Percentiles rank a stretch among this genome's conserved stretches.
These are phyloP conservation scores for Xerus rutilus DNA, from an alignment of 2,797 vertebrate species.

Conservation along the genomic window DNA sequence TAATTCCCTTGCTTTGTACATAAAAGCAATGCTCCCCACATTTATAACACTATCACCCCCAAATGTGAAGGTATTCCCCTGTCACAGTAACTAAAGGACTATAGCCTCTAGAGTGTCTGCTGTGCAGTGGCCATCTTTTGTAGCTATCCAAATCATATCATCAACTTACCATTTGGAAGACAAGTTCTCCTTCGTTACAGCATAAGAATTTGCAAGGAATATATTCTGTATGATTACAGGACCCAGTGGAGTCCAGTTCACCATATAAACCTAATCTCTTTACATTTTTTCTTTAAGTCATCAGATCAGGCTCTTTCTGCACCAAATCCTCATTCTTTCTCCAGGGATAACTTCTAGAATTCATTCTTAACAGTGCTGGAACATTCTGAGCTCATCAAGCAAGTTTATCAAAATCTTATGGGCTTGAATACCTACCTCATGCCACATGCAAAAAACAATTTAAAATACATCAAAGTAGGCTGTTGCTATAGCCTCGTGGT, in stretches of 20 bases:
- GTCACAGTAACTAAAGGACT: background rate
- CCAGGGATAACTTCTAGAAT: background rate
- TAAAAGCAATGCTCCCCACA: no score
- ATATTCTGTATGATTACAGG: background rate
- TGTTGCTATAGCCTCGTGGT: no score
- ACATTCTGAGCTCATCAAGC: background rate
- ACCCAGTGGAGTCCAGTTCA: background rate
- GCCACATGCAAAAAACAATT: background rate
- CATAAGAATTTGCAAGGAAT: background rate
- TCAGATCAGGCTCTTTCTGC: background rate
- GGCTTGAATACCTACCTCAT: background rate
- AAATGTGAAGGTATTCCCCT: background rate
- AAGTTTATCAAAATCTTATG: background rate
- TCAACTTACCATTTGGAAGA: background rate
- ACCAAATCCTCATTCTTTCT: background rate
- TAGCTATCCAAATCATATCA: background rate
- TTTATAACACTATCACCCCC: background rate
- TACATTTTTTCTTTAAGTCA: background rate
- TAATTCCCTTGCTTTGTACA: background rate
- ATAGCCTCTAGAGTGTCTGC: background rate
- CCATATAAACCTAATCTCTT: background rate
- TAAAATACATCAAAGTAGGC: background rate
- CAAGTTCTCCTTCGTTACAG: background rate
- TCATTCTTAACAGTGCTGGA: background rate
- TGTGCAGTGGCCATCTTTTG: background rate